Conservation (phyloP, 2,797 vertebrate genomes). For the Hafferia zeledoni region DNA sequence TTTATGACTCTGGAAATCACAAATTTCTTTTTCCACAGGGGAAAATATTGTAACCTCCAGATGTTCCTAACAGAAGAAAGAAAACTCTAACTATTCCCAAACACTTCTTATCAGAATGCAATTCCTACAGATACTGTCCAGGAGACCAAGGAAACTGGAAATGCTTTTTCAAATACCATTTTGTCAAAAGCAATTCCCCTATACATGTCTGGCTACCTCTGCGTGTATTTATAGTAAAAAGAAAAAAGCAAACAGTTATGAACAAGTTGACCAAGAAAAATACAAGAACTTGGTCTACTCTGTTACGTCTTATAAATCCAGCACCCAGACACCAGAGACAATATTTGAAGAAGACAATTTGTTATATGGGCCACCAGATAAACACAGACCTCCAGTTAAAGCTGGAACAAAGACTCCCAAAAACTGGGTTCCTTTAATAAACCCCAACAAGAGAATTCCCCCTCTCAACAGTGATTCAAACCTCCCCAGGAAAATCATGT, state of each 20-base stretch:
- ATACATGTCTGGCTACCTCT: slow-evolving; percentile 72
- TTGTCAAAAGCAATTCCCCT: slow-evolving; percentile 3
- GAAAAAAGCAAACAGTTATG: slow-evolving; percentile 83
- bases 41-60: neutral
- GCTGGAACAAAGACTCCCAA: slow-evolving; percentile 61
- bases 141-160: slow-evolving; percentile 7
- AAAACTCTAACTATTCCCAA: neutral
- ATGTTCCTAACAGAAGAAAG: neutral
- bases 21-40: slow-evolving; percentile 7
- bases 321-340: slow-evolving; percentile 81
- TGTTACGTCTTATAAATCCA: slow-evolving; percentile 80
- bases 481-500: slow-evolving; percentile 76
- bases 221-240: slow-evolving; percentile 75
- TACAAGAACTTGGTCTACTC: slow-evolving; percentile 86
- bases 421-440: slow-evolving; percentile 80
- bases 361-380: slow-evolving; percentile 84
- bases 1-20: neutral
- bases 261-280: slow-evolving; percentile 82
- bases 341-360: slow-evolving; percentile 82
- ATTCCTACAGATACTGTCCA: slow-evolving; percentile 45
- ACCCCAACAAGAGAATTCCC: slow-evolving; percentile 57
- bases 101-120: slow-evolving; percentile 61
- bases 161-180: slow-evolving; percentile 39
- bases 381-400: slow-evolving; percentile 60
- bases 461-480: slow-evolving; percentile 36